phyloP scores from a whole-genome alignment of 2,888 invertebrate genomes.

The Trachelus troglodyta region DNA sequence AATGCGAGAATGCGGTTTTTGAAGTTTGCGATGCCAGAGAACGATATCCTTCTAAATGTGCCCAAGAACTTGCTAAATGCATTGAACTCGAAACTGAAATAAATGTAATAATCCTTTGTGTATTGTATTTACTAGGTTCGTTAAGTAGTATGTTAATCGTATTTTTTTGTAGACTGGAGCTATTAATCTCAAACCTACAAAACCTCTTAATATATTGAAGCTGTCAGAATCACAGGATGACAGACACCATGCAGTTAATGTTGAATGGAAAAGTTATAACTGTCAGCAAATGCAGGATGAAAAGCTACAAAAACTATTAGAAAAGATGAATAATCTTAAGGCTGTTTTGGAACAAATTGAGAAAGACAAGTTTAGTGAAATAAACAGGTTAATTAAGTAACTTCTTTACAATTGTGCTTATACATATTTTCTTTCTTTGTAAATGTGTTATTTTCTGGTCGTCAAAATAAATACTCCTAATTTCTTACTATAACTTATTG shows the following conservation, averaged over 20 bases:
- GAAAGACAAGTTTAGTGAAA: slow-evolving; percentile 35
- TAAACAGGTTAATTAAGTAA: slow-evolving; percentile 26
- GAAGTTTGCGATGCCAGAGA: slow-evolving; percentile 52
- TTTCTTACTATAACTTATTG: not conserved
- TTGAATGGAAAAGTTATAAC: not conserved
- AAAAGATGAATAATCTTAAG: slow-evolving; percentile 45
- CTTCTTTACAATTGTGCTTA: not conserved
- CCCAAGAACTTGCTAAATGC: slow-evolving; percentile 43
- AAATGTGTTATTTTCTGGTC: not conserved
- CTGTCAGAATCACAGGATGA: not conserved
- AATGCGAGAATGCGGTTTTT: slow-evolving; percentile 53
- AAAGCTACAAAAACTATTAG: slow-evolving; percentile 30
- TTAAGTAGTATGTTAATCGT: not conserved
- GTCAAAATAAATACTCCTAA: not conserved
- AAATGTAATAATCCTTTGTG: slow-evolving; percentile 27
- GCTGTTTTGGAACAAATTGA: slow-evolving; percentile 42
- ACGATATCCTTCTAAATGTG: slow-evolving; percentile 47
- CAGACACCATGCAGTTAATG: not conserved
- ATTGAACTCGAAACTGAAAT: slow-evolving; percentile 42
- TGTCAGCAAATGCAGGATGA: slow-evolving; percentile 1
- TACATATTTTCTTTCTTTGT: not conserved
- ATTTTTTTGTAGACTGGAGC: slow-evolving; percentile 35
- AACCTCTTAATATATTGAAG: not conserved
- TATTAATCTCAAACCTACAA: slow-evolving; percentile 17
- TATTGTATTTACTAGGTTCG: not conserved